Evolutionary conservation across 2,888 invertebrate species (phyloP).

Genomic region (Spodoptera exigua): DNA sequence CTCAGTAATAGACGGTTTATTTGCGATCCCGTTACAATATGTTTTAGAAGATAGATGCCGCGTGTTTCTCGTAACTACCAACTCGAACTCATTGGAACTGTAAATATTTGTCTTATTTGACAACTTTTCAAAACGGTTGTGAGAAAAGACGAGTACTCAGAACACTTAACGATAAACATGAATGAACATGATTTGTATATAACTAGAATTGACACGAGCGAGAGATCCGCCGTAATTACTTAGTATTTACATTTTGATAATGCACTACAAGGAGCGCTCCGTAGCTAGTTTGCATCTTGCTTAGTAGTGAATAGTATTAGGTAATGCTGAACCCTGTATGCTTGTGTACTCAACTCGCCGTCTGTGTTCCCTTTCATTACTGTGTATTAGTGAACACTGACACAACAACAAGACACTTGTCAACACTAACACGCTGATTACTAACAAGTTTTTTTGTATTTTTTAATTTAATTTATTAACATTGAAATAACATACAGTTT

Average conservation of each 20-base stretch:
- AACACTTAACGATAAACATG: slow-evolving; percentile 37
- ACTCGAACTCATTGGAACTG: slow-evolving; percentile 52
- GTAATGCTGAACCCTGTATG: slow-evolving; percentile 81
- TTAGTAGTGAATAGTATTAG: slow-evolving; percentile 74
- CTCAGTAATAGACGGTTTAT: slow-evolving; percentile 81
- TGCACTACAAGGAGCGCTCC: slow-evolving; percentile 80
- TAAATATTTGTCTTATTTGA: slow-evolving; percentile 68
- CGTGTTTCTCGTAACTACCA: slow-evolving; percentile 80
- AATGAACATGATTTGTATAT: slow-evolving; percentile 50
- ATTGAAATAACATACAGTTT: slow-evolving; percentile 72
- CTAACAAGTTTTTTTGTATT: slow-evolving; percentile 74
- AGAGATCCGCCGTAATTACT: slow-evolving; percentile 78
- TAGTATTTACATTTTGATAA: slow-evolving; percentile 67
- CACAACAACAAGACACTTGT: slow-evolving; percentile 80
- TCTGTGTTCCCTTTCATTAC: slow-evolving; percentile 84
- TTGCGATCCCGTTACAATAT: slow-evolving; percentile 83
- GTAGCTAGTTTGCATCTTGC: slow-evolving; percentile 86
- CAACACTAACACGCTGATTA: slow-evolving; percentile 82
- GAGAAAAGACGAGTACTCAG: slow-evolving; percentile 63
- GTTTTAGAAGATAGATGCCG: slow-evolving; percentile 77
- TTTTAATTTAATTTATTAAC: slow-evolving; percentile 75
- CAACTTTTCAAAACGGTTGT: slow-evolving; percentile 60
- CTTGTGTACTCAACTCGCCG: slow-evolving; percentile 87
- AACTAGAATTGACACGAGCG: slow-evolving; percentile 64
- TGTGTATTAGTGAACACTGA: slow-evolving; percentile 81